phyloP scores from a whole-genome alignment of 2,113 vertebrate species.

The Lampris megalopsis region DNA sequence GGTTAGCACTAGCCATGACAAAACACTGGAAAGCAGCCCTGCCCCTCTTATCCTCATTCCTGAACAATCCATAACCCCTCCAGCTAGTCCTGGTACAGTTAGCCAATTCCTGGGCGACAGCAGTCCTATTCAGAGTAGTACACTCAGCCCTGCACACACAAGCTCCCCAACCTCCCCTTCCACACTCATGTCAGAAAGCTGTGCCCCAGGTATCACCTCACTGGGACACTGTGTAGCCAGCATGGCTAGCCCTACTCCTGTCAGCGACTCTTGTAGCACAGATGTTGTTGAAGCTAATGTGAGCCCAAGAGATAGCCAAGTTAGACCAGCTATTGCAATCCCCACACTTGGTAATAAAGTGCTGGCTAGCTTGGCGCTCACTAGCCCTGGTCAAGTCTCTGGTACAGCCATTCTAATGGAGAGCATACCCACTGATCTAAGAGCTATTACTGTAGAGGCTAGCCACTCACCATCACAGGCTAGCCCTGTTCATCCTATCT shows the following conservation, averaged over 20 bases:
- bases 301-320: conserved; percentile 8
- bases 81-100: neutral
- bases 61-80: neutral
- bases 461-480: neutral
- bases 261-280: conserved; percentile 6
- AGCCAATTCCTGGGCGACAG: neutral
- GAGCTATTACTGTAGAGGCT: neutral
- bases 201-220: conserved; percentile 60
- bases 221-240: conserved; percentile 51
- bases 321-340: conserved; percentile 16
- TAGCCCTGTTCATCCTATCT: neutral
- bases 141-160: neutral
- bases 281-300: conserved; percentile 13
- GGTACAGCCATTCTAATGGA: neutral
- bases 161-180: neutral
- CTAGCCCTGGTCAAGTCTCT: conserved; percentile 5
- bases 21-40: conserved; percentile 59
- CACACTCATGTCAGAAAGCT: conserved; percentile 63
- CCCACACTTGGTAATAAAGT: conserved; percentile 27
- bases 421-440: neutral
- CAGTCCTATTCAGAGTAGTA: conserved; percentile 19
- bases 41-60: neutral
- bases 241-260: conserved; percentile 43
- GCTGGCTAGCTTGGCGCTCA: conserved; percentile 18
- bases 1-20: conserved; percentile 24